Base-by-base conservation (phyloP, 2,888 invertebrate genomes). In the Halocaridina rubra region DNA sequence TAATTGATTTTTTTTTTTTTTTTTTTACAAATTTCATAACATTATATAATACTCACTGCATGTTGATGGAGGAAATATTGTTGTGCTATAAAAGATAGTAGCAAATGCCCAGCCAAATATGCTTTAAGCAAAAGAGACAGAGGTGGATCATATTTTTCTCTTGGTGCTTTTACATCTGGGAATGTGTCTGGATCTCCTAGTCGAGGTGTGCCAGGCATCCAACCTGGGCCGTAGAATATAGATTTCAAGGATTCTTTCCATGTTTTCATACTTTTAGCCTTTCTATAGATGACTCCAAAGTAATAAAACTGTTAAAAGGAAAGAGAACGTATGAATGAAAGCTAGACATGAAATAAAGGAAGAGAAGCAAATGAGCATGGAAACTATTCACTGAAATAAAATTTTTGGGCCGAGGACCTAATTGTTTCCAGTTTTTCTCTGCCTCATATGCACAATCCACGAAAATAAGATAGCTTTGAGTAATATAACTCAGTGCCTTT, bases 41-140 rank as follows among this genome's bases (percentile, higher is more conserved):
- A n/a, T n/a, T n/a, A n/a, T n/a, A n/a, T n/a, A n/a, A n/a, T n/a
- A 32, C 80, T 69, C 32, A 80, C 80, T 59, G 13, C 16, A 30
- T 57, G 32, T 4, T 33, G 59, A 5, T 7, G 7, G 10, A 74
- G 16, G 1, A 72, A 7, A 30, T 8, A 13, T 22, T 85, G 87
- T 67, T 87, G 87, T 8, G 76, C 46, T 3, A 82, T 10, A 10
- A 95, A 90, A 0, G 94, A 93, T 1, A 94, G 91, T 27, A 92
- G 90, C 90, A 95, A 95, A 90, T 96, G 95, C 0, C 93, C 89
- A 0, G 93, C 90, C 5, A 95, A 91, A 89, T 95, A 95, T 0
- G 93, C 84, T 89, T 94, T 94, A 89, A 94, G 94, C 95, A 94
- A 95, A 0, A 91, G 88, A 0, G 95, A 94, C 2, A 95, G 90